Evolutionary conservation across 2,888 invertebrate species (phyloP), one percentile per base, ranked within the genome.

Genomic region (Macrophya alboannulata): DNA sequence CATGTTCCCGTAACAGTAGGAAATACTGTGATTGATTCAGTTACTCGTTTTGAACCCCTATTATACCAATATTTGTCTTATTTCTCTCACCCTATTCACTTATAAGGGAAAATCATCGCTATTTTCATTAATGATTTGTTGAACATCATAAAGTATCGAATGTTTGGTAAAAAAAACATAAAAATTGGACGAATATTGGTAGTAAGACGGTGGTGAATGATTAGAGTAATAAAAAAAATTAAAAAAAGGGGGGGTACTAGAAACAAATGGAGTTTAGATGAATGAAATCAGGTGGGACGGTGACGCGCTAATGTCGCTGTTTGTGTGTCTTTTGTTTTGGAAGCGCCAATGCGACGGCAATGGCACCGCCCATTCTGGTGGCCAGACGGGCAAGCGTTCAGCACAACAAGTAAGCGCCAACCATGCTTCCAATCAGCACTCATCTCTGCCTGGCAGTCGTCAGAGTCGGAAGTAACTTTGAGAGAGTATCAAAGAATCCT

Each of bases 251-350:
- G 77, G 77, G 25, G 51, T 77, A 77, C 4, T 51, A 77, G 25
- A 55, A 77, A 55, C 9, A 51, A n/a, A 77, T n/a, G n/a, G 9
- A 77, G n/a, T 12, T 51, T 25, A 77, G 48, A 77, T 51, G 37
- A 77, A 48, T 51, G 83, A 68, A 37, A 68, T 65, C 21, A 37
- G 62, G 40, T 68, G 48, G 72, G 76, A 86, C 88, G 86, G 86
- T 87, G 84, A 86, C 87, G 79, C 87, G 87, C 90, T 92, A 91
- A 92, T 91, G 92, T 92, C 90, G 90, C 90, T 91, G 89, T 90
- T 92, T 92, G 89, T 91, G 90, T 91, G 89, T 92, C 89, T 91
- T 91, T 91, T 92, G 90, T 92, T 92, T 92, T 92, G 92, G 92
- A 92, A 92, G 91, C 91, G 91, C 90, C 91, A 91, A 90, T 91